Base-by-base conservation (phyloP, 1,140 invertebrate species). In the Sweltsa coloradensis region DNA sequence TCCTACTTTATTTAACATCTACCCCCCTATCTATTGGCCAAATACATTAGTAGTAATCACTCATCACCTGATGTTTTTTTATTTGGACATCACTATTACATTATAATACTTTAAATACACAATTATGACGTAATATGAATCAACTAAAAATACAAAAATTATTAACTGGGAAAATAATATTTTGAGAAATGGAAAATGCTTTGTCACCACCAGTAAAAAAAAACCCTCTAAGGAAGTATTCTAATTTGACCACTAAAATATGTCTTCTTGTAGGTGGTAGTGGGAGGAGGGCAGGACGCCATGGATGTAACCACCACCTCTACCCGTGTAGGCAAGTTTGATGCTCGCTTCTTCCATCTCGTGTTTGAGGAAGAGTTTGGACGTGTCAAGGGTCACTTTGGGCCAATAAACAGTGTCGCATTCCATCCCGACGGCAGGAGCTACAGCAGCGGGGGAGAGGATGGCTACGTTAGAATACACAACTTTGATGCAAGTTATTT, bases 301-400 rank as follows among this genome's bases (percentile, higher is more conserved):
- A 97, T 95, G 87, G 90, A 96, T 61, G 97, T 99, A 42, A 99
- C 97, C 26, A 97, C 92, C 5, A 98, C 95, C 0, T 94, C 91
- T 0, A 82, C 93, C 0, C 78, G 89, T 55, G 79, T 89, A 47
- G 97, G 96, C 21, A 98, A 99, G 72, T 99, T 99, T 61, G 96
- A 99, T 66, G 92, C 96, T 3, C 75, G 94, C 37, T 96, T 99
- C 67, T 99, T 89, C 76, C 95, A 99, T 68, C 66, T 98, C 36
- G 83, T 99, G n/a, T 99, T 97, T 64, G 96, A 99, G 71, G 95
- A 99, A 68, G 97, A 99, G 69, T 99, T 99, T 69, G 96, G 85
- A 0, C 71, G 94, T 45, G 83, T 99, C 0, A 99, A 99, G 66
- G 96, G 95, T 41, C 97, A 99, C 72, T 99, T 99, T 63, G 97